Percentiles rank a stretch among this genome's conserved stretches.
These are phyloP conservation scores for Echinops telfairi DNA, from an alignment of 2,113 vertebrate species.

Conservation along the genomic window DNA sequence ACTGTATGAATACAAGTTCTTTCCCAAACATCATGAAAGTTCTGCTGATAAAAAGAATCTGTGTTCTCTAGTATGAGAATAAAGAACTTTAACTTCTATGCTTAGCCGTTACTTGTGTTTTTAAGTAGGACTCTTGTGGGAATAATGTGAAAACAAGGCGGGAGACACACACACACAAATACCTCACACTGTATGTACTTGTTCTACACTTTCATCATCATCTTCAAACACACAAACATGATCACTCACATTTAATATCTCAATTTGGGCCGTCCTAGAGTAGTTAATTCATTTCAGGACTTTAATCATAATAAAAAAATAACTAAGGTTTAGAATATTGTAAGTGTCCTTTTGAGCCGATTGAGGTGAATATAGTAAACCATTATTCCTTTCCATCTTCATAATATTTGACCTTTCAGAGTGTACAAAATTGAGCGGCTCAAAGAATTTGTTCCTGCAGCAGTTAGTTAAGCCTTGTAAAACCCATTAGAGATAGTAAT, in stretches of 20 bases:
- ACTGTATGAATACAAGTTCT: neutral
- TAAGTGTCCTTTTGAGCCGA: slow-evolving; percentile 52
- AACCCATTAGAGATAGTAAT: slow-evolving; percentile 61
- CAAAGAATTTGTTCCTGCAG: slow-evolving; percentile 59
- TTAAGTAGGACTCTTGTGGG: neutral
- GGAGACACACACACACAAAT: neutral
- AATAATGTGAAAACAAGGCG: neutral
- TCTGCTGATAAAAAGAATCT: neutral
- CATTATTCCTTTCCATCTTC: slow-evolving; percentile 70
- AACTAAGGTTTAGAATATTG: slow-evolving; percentile 47
- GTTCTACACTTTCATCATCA: neutral
- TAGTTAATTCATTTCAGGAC: slow-evolving; percentile 19
- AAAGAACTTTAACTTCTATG: neutral
- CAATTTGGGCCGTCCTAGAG: neutral
- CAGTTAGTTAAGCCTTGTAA: slow-evolving; percentile 68
- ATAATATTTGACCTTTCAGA: slow-evolving; percentile 78
- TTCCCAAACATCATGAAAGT: neutral
- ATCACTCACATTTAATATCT: neutral
- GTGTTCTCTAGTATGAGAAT: neutral
- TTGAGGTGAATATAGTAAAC: slow-evolving; percentile 21
- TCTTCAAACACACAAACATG: neutral
- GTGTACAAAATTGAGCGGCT: slow-evolving; percentile 41
- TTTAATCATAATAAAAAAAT: slow-evolving; percentile 50
- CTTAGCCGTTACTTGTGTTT: neutral
- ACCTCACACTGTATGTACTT: fast-evolving